phyloP scores from a whole-genome alignment of 2,113 vertebrate genomes.

The Nyctibius bracteatus region DNA sequence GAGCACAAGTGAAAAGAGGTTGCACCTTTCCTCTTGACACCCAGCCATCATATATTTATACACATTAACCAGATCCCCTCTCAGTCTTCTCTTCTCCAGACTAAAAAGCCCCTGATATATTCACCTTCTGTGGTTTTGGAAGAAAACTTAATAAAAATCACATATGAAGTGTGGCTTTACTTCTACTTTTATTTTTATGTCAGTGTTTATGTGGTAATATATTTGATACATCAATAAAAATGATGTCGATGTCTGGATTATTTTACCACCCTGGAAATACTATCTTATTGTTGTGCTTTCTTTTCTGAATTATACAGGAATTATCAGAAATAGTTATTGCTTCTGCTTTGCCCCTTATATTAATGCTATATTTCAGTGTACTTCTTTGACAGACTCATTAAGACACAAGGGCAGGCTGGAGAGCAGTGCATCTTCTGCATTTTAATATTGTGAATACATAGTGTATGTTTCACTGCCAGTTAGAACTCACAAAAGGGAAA shows the following conservation, averaged over 20 bases:
- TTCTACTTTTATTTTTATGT: neutral
- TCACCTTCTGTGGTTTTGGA: neutral
- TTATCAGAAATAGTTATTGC: conserved; percentile 1
- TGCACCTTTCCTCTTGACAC: too few relatives aligned
- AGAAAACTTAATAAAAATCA: neutral
- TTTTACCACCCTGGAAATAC: neutral
- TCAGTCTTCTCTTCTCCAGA: too few relatives aligned
- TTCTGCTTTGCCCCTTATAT: neutral
- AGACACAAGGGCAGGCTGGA: neutral
- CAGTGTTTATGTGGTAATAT: neutral
- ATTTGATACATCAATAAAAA: neutral
- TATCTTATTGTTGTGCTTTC: neutral
- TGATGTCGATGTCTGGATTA: neutral
- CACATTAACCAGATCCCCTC: too few relatives aligned
- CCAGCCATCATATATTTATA: too few relatives aligned
- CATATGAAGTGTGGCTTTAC: neutral
- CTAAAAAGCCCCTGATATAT: neutral
- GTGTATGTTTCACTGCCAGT: neutral
- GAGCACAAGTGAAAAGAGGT: too few relatives aligned
- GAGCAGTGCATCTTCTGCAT: neutral
- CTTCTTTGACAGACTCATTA: neutral
- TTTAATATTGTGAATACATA: neutral
- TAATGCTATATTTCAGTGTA: conserved; percentile 30
- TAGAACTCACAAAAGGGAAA: neutral
- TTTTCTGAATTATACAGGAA: neutral